Evolutionary conservation across 2,888 invertebrate genomes (phyloP), one percentile per base, ranked within the genome.

Genomic region (Ferrisia virgata): DNA sequence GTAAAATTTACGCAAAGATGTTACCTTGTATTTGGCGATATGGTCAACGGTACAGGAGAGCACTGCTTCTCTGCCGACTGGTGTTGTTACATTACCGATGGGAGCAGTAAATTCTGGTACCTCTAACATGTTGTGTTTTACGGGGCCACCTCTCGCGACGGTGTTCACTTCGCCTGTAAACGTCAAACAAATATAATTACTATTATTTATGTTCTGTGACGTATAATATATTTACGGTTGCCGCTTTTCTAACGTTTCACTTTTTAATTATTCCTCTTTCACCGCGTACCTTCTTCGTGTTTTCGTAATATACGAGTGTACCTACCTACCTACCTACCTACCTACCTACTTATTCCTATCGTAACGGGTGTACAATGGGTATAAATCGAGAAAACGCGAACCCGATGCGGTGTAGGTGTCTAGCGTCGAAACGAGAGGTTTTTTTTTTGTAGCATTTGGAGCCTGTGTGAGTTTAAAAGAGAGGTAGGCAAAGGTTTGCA

Each of bases 11-110:
- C 40, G n/a, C n/a, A 28, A 82, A 47, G 79, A 58, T 87, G 88
- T 89, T 90, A 94, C 94, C 92, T 93, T 94, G 89, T 93, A 94
- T 87, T 92, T 92, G 72, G 93, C 94, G 85, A 94, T 90, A 87
- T 93, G 92, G 47, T 92, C 92, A 3, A 94, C 93, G 39, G 92
- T 92, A 87, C 94, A 94, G 84, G 93, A 93, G 8, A 94, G 91
- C 5, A 93, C 90, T 0, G 94, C 94, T 87, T 94, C 94, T 85
- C 93, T 90, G 43, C 94, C 94, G 33, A 93, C 90, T 6, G 94
- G 92, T 9, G 93, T 93, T 0, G 94, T 94, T 86, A 93, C 92
- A 88, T 94, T 94, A 86, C 92, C 91, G 85, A 94, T 93, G 36
- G 92, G 92, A 72, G 92, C 92, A 80, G 91, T 89, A 88, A 94